Base-by-base conservation (phyloP, 2,113 vertebrate genomes). In the Irena cyanogastra region DNA sequence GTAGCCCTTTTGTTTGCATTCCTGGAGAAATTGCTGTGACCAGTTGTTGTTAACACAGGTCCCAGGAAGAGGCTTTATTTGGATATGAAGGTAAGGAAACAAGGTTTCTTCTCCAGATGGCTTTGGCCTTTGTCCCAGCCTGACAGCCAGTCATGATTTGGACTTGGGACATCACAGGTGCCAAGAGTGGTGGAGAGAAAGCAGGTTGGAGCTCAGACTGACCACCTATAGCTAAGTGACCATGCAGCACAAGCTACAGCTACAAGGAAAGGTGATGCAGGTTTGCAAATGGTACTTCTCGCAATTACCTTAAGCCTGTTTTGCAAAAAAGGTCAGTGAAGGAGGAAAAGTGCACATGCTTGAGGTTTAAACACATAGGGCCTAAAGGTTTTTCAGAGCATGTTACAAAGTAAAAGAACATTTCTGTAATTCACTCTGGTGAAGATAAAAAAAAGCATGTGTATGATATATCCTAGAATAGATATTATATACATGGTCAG, bases 381-480 rank as follows among this genome's bases (percentile, higher is more conserved):
- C n/a, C 50, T 92, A 68, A 94, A 93, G 20, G 42, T 83, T 95
- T 89, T 78, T 28, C 52, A 90, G 78, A 95, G 70, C 49, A 86
- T 41, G 22, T 64, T 49, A 53, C 35, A 79, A 47, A 47, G 11
- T 64, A 65, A 80, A 90, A 90, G 20, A 20, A 35, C 5, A 11
- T 69, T 94, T 88, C 86, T 56, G 14, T 22, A 18, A 39, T 65
- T 35, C n/a, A 41, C 30, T 13, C 10, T 2, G 6, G 8, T 65
- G 28, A 82, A 94, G 65, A 56, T 19, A 10, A 59, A 87, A 83
- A 60, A 47, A 56, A 2, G 68, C 7, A 11, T 47, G 7, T 16
- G 27, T 39, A 17, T 72, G 30, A 35, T 47, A 20, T 24, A 60
- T 42, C 18, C 63, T 61, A 54, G 31, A 69, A 49, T 5, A 60